These are phyloP conservation scores for Erpetoichthys calabaricus DNA, from an alignment of 2,797 vertebrate species.

Conservation along the genomic window DNA sequence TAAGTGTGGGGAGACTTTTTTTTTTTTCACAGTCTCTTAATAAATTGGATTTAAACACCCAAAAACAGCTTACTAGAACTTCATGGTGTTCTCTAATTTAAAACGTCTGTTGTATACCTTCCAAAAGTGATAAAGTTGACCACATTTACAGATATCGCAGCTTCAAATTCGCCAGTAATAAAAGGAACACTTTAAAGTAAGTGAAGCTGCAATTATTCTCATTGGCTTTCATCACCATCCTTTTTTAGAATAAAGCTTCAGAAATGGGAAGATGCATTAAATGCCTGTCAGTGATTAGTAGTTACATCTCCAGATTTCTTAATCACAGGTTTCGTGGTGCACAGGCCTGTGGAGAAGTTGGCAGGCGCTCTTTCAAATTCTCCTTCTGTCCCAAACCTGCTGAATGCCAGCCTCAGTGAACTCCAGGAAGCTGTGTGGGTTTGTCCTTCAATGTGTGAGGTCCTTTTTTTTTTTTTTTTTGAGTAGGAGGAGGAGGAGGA, in stretches of 20 bases:
- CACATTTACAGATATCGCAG: too few species aligned
- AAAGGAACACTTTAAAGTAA: background rate
- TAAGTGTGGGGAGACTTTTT: too few species aligned
- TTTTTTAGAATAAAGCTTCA: background rate
- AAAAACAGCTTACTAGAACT: too few species aligned
- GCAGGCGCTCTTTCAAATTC: slow-evolving; percentile 15
- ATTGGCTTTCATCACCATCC: background rate
- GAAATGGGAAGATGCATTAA: background rate
- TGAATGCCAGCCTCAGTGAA: slow-evolving; percentile 15
- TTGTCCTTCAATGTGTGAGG: slow-evolving; percentile 34
- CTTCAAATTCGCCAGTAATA: background rate
- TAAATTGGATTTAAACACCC: too few species aligned
- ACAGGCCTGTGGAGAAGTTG: slow-evolving; percentile 17
- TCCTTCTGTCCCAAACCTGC: slow-evolving; percentile 17
- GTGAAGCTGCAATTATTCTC: slow-evolving; percentile 2
- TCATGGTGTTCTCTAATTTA: too few species aligned
- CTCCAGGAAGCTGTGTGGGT: slow-evolving; percentile 22
- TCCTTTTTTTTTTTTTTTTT: slow-evolving; percentile 19
- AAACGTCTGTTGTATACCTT: too few species aligned
- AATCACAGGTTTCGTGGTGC: slow-evolving; percentile 5
- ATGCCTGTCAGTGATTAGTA: background rate
- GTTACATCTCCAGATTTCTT: slow-evolving; percentile 6
- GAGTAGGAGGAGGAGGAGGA: slow-evolving; percentile 3
- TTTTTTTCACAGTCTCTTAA: too few species aligned
- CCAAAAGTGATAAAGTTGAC: too few species aligned